A percentile compares a stretch with the other conserved stretches of the same genome.
These are phyloP conservation scores for Kobus ellipsiprymnus DNA, from an alignment of 2,113 vertebrate genomes.

Conservation along the genomic window DNA sequence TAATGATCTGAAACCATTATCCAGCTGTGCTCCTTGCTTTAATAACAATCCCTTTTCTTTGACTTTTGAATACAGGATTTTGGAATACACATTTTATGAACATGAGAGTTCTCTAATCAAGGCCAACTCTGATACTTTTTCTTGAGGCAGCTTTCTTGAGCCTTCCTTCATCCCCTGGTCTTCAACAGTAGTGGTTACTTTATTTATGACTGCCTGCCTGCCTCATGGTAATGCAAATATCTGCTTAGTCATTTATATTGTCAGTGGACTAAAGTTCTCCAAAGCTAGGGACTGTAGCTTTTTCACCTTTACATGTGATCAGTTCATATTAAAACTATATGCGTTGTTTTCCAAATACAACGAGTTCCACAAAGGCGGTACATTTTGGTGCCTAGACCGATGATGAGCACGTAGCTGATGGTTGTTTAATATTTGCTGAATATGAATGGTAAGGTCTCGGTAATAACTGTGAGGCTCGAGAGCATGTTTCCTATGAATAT, in stretches of 20 bases:
- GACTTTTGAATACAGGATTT: not conserved
- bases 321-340: not conserved
- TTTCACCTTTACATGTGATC: not conserved
- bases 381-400: not conserved
- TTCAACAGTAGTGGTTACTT: not conserved
- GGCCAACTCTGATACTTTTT: not conserved
- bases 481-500: not conserved
- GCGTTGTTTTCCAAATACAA: not conserved
- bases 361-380: not conserved
- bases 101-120: not conserved
- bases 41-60: not conserved
- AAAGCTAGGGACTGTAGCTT: not conserved
- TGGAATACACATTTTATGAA: not conserved
- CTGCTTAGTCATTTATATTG: not conserved
- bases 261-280: not conserved
- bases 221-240: not conserved
- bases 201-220: not conserved
- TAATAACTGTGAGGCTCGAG: not conserved
- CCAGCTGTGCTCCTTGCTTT: not conserved
- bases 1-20: not conserved
- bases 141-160: not conserved
- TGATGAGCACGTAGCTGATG: not conserved
- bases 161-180: not conserved
- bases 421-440: not conserved
- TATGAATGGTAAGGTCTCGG: not conserved